These are phyloP conservation scores for Loriculus beryllinus DNA, from an alignment of 2,797 vertebrate genomes.

Conservation along the genomic window DNA sequence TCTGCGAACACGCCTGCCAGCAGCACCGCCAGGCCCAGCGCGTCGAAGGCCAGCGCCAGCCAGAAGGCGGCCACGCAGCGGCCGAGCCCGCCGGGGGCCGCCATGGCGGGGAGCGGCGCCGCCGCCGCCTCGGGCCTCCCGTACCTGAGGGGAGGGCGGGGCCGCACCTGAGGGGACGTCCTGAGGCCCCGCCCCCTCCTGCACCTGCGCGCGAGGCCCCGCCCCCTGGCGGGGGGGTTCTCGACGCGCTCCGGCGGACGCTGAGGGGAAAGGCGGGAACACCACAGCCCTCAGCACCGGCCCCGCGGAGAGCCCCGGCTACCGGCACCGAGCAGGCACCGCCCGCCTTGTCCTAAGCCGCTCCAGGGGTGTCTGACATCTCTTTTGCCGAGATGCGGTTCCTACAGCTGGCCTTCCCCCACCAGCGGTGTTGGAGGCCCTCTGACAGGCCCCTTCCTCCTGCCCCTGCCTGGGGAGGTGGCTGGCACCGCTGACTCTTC, in stretches of 20 bases:
- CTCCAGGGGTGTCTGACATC: accelerated
- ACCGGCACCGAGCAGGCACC: not conserved
- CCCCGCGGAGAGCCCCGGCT: not conserved
- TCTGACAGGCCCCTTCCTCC: not conserved
- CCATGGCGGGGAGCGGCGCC: constrained; percentile 10
- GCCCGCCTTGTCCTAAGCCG: not conserved
- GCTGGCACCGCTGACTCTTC: not conserved
- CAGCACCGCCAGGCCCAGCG: constrained; percentile 79
- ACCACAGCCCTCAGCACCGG: no score
- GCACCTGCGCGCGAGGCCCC: not conserved
- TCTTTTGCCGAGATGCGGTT: no score
- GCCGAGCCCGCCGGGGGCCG: constrained; percentile 72
- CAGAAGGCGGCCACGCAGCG: constrained; percentile 86
- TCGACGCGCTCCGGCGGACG: not conserved
- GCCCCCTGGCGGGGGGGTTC: not conserved
- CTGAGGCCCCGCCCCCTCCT: not conserved
- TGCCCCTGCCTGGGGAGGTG: accelerated
- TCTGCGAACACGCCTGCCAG: constrained; percentile 82
- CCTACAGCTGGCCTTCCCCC: not conserved
- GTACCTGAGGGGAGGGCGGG: not conserved
- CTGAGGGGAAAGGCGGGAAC: not conserved
- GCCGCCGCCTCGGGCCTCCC: not conserved
- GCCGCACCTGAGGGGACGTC: not conserved
- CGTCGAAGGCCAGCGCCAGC: constrained; percentile 87
- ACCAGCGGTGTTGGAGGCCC: accelerated